These are phyloP conservation scores for Pungitius pungitius DNA, from an alignment of 2,113 vertebrate species.

Conservation along the genomic window DNA sequence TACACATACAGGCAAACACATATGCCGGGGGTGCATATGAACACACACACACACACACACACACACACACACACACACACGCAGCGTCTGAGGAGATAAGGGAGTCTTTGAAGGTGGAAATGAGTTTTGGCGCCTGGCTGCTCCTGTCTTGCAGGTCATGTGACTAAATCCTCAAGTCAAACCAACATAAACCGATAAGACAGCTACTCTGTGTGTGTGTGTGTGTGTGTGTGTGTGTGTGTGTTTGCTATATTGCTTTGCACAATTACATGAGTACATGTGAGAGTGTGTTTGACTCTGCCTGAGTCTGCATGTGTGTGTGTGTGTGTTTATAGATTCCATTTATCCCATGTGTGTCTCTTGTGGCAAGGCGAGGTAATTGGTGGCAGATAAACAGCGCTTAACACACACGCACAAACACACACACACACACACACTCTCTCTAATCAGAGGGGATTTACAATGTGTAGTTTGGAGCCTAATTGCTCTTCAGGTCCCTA, in stretches of 20 bases:
- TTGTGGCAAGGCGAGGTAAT: conserved; percentile 88
- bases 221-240: conserved; percentile 37
- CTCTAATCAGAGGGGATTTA: conserved; percentile 96
- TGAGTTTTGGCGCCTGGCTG: conserved; percentile 83
- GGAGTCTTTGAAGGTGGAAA: conserved; percentile 82
- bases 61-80: conserved; percentile 37
- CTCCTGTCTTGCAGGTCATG: conserved; percentile 84
- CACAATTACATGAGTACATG: conserved; percentile 40
- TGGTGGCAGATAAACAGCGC: conserved; percentile 95
- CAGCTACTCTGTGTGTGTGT: conserved; percentile 54
- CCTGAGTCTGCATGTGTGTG: conserved; percentile 13
- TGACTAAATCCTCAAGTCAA: conserved; percentile 79
- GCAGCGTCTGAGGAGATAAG: conserved; percentile 74
- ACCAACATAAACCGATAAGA: conserved; percentile 78
- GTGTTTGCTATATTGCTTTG: conserved; percentile 29
- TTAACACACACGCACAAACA: conserved; percentile 84
- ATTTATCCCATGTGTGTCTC: conserved; percentile 84
- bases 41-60: conserved; percentile 9
- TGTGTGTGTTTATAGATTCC: conserved; percentile 80
- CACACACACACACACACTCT: conserved; percentile 32
- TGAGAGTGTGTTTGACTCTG: conserved; percentile 20
- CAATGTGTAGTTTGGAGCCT: conserved; percentile 97
- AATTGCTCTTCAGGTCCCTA: conserved; percentile 97
- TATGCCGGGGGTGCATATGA: conserved; percentile 2
- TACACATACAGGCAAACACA: not conserved